Percentiles rank a stretch among this genome's conserved stretches.
Conservation (phyloP, 2,797 vertebrate genomes). For the Schizothorax lantsangensis region DNA sequence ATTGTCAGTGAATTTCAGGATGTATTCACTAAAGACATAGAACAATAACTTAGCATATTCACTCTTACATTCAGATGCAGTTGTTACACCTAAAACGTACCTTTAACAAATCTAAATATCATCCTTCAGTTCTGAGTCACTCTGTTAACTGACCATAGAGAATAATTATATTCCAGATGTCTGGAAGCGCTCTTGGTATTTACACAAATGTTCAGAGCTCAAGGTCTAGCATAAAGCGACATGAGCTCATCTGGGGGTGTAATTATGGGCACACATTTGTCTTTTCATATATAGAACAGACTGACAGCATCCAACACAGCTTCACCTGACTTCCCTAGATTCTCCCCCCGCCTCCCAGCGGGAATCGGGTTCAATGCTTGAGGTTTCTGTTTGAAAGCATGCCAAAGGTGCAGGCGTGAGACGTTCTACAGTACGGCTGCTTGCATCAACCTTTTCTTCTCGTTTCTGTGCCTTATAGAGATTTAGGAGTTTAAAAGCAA, state of each 20-base stretch:
- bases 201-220: constrained; percentile 8
- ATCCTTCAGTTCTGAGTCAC: constrained; percentile 7
- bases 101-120: constrained; percentile 3
- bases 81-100: not conserved
- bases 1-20: not conserved
- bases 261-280: constrained; percentile 19
- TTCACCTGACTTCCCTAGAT: constrained; percentile 72
- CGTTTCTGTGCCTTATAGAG: constrained; percentile 59
- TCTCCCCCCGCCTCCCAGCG: constrained; percentile 57
- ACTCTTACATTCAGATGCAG: not conserved
- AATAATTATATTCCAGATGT: constrained; percentile 21
- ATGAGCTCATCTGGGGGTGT: constrained; percentile 26
- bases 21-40: not conserved
- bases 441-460: constrained; percentile 52
- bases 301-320: constrained; percentile 40
- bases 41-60: not conserved
- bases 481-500: constrained; percentile 76
- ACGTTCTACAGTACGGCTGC: constrained; percentile 38
- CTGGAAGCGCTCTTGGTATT: constrained; percentile 1
- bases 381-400: constrained; percentile 66
- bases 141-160: not conserved
- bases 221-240: constrained; percentile 18
- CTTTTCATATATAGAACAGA: constrained; percentile 16
- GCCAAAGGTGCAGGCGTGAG: constrained; percentile 65
- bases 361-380: constrained; percentile 54